Evolutionary conservation across 2,888 invertebrate genomes (phyloP).

Genomic region (Poecilus cupreus): DNA sequence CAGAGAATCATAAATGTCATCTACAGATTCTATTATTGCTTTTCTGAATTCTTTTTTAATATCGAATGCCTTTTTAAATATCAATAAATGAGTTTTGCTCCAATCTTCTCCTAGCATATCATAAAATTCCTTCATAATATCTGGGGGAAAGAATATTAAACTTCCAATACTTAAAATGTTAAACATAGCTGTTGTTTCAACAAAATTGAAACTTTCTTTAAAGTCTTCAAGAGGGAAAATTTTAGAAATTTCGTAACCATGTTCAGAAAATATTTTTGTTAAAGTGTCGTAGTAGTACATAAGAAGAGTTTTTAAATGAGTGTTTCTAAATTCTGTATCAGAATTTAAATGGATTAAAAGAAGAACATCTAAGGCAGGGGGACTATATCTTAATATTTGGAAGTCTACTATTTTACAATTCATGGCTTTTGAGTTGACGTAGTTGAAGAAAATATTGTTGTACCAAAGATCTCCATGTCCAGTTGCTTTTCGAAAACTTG

Average conservation of each 20-base stretch:
- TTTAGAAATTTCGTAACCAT: conserved; percentile 59
- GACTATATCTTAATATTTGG: conserved; percentile 66
- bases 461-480: conserved; percentile 68
- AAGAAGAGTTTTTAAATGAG: conserved; percentile 64
- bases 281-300: conserved; percentile 66
- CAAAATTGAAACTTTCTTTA: neutral
- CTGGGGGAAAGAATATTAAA: neutral
- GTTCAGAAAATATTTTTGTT: conserved; percentile 55
- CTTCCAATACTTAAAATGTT: neutral
- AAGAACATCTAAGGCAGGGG: conserved; percentile 66
- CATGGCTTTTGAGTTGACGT: conserved; percentile 61
- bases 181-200: conserved; percentile 1
- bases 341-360: conserved; percentile 67
- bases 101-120: neutral
- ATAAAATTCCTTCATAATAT: conserved; percentile 2
- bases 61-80: neutral
- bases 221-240: conserved; percentile 58
- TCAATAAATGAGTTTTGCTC: neutral
- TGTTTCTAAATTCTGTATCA: conserved; percentile 63
- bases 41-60: neutral
- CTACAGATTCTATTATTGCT: neutral
- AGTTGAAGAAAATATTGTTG: conserved; percentile 67
- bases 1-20: neutral
- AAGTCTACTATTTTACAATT: conserved; percentile 67
- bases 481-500: conserved; percentile 62